Percentiles rank a stretch among this genome's conserved stretches.
phyloP scores from a whole-genome alignment of 2,888 invertebrate species.

The Operophtera brumata region DNA sequence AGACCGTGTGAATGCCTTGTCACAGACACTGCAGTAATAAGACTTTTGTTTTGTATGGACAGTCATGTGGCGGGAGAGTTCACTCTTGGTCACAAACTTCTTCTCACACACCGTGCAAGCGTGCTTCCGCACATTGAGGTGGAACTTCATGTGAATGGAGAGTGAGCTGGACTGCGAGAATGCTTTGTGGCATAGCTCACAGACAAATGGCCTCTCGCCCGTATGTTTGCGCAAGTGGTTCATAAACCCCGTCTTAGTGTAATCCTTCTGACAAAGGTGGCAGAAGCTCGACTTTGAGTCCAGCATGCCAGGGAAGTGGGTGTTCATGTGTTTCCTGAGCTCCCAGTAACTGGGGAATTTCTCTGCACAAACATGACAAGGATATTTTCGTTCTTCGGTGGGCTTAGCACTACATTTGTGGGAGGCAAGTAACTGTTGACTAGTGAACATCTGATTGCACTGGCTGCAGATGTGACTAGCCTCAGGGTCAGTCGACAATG shows the following conservation, averaged over 20 bases:
- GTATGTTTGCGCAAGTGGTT: conserved; percentile 78
- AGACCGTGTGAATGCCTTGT: conserved; percentile 78
- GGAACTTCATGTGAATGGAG: conserved; percentile 79
- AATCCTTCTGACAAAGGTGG: conserved; percentile 78
- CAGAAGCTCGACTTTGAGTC: conserved; percentile 79
- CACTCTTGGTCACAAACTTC: conserved; percentile 79
- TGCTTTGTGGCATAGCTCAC: conserved; percentile 77
- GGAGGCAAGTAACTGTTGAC: conserved; percentile 65
- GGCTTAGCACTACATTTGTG: conserved; percentile 73
- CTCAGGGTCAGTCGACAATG: conserved; percentile 76
- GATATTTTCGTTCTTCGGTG: conserved; percentile 74
- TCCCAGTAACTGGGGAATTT: conserved; percentile 78
- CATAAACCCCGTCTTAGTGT: conserved; percentile 79
- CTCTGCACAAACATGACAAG: conserved; percentile 76
- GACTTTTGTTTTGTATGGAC: conserved; percentile 79
- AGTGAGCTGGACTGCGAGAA: conserved; percentile 78
- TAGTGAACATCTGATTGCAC: conserved; percentile 76
- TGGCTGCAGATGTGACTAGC: conserved; percentile 75
- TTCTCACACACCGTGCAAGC: conserved; percentile 78
- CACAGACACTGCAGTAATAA: conserved; percentile 77
- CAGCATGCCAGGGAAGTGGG: conserved; percentile 76
- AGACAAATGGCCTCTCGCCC: conserved; percentile 76
- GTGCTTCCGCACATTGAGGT: conserved; percentile 77
- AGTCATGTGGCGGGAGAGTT: conserved; percentile 79
- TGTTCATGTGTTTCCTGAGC: conserved; percentile 75